Evolutionary conservation across 2,888 invertebrate genomes (phyloP).

Genomic region (Periphyllus acericola): DNA sequence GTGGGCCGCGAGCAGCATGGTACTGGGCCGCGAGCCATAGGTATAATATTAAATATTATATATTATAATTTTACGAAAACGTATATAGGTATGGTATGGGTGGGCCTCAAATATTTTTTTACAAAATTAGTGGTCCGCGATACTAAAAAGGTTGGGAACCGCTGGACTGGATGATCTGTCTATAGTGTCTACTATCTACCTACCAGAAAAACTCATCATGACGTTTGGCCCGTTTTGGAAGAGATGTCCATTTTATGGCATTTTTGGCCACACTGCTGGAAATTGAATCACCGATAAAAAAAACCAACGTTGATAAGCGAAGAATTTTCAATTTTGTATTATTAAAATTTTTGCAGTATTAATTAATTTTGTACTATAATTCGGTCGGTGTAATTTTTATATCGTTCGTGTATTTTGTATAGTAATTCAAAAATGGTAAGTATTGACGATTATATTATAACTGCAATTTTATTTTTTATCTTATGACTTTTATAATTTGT

Average conservation of each 20-base stretch:
- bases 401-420: background rate
- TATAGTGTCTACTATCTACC: too few relatives aligned
- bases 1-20: too few relatives aligned
- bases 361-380: background rate
- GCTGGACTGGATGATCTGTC: too few relatives aligned
- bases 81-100: too few relatives aligned
- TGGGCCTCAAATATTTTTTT: too few relatives aligned
- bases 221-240: too few relatives aligned
- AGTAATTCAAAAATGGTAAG: conserved; percentile 30
- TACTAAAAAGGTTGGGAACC: too few relatives aligned
- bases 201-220: too few relatives aligned
- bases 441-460: background rate
- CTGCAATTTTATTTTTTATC: background rate
- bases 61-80: too few relatives aligned
- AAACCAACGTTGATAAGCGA: conserved; percentile 5
- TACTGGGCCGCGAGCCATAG: too few relatives aligned
- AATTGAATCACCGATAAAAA: conserved; percentile 8
- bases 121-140: too few relatives aligned
- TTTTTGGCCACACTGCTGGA: background rate
- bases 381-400: background rate
- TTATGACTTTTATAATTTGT: background rate
- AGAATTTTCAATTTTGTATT: conserved; percentile 15
- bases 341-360: background rate
- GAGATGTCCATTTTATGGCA: background rate
- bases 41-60: too few relatives aligned